Evolutionary conservation across 2,797 vertebrate species (phyloP).

Genomic region (Anabas testudineus): DNA sequence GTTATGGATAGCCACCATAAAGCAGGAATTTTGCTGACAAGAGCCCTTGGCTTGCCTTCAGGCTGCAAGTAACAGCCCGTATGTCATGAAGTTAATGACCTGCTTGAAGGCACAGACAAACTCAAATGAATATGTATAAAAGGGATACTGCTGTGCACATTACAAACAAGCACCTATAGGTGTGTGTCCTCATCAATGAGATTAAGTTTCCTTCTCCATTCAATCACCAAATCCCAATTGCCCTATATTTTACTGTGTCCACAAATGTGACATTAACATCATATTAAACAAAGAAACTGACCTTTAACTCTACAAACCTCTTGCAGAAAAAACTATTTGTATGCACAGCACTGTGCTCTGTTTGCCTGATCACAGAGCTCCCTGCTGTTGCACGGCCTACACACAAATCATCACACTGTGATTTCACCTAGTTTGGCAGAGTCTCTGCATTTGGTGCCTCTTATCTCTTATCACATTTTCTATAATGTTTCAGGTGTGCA

Average conservation of each 20-base stretch:
- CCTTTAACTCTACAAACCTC: conserved; percentile 37
- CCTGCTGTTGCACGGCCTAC: conserved; percentile 38
- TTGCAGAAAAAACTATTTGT: conserved; percentile 35
- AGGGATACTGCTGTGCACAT: neutral
- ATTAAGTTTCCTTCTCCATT: conserved; percentile 3
- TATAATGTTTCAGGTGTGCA: neutral
- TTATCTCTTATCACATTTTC: conserved; percentile 21
- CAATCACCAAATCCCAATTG: conserved; percentile 28
- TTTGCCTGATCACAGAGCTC: conserved; percentile 36
- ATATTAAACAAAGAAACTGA: conserved; percentile 38
- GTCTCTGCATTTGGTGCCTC: conserved; percentile 21
- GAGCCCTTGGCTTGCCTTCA: conserved; percentile 49
- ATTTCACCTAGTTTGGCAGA: conserved; percentile 63
- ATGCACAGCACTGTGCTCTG: conserved; percentile 31
- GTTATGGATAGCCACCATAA: conserved; percentile 72
- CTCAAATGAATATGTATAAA: conserved; percentile 9
- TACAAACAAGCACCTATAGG: neutral
- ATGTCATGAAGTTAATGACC: conserved; percentile 50
- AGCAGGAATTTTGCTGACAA: conserved; percentile 68
- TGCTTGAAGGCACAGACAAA: conserved; percentile 26
- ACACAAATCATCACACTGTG: conserved; percentile 60
- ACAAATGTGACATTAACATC: conserved; percentile 32
- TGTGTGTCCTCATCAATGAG: neutral
- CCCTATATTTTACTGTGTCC: conserved; percentile 17
- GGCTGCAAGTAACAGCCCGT: conserved; percentile 40